Conservation (phyloP, 2,888 invertebrate genomes). For the Acanthoscelides obtectus region DNA sequence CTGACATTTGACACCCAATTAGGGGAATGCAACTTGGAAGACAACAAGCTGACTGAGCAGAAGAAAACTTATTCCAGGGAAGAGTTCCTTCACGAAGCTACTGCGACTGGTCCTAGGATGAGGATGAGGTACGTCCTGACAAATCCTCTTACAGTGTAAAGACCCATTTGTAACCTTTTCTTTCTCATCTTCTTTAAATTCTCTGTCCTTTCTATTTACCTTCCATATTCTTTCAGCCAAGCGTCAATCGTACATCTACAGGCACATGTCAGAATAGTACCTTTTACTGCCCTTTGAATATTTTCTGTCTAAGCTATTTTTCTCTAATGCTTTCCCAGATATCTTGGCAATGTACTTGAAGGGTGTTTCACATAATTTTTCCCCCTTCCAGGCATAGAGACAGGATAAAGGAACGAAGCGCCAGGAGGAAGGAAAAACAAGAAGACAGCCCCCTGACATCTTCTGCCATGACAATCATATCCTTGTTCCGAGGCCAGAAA, state of each 20-base stretch:
- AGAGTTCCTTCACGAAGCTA: slow-evolving; percentile 68
- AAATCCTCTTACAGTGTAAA: too few species aligned
- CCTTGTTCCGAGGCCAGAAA: slow-evolving; percentile 46
- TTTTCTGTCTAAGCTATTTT: too few species aligned
- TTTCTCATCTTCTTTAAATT: too few species aligned
- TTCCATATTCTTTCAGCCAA: too few species aligned
- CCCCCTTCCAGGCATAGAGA: slow-evolving; percentile 41
- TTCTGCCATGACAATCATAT: slow-evolving; percentile 55
- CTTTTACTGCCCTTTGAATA: too few species aligned
- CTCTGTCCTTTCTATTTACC: too few species aligned
- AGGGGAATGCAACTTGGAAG: slow-evolving; percentile 26
- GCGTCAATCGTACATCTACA: too few species aligned
- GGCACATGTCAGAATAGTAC: too few species aligned
- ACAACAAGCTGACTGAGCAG: slow-evolving; percentile 28
- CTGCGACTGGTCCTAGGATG: slow-evolving; percentile 62
- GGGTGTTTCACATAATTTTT: neutral
- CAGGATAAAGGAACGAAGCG: slow-evolving; percentile 43
- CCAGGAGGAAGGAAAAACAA: slow-evolving; percentile 49
- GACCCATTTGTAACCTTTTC: too few species aligned
- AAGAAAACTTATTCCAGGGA: slow-evolving; percentile 68
- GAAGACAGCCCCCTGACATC: slow-evolving; percentile 47
- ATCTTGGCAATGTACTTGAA: too few species aligned
- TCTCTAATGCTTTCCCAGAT: too few species aligned
- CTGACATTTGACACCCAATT: slow-evolving; percentile 34
- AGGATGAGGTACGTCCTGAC: slow-evolving; percentile 42